Evolutionary conservation across 2,888 invertebrate species (phyloP), one percentile per base, ranked within the genome.

Genomic region (Hypena proboscidalis): DNA sequence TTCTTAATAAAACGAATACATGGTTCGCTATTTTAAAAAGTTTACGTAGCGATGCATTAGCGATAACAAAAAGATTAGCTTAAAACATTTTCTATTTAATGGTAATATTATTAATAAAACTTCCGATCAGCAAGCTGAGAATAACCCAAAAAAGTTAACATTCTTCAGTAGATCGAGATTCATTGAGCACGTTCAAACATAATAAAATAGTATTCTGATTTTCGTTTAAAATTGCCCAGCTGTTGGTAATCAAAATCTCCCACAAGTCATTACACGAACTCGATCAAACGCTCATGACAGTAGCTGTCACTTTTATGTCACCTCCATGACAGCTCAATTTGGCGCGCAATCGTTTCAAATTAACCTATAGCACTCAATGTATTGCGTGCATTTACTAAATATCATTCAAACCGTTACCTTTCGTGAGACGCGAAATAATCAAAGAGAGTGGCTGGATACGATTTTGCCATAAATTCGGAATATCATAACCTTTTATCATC

Each of bases 331-430:
- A 58, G 25, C 41, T 48, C 43, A 41, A 50, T 41, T 44, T 46
- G 32, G 33, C 29, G 34, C 13, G 31, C 32, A 21, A 45, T 41
- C 23, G 31, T 50, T 47, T 39, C 7, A 27, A 50, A 60, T 61
- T 48, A 48, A 51, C 51, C 48, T 42, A 9, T 44, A 54, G 32
- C 47, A 46, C 15, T 42, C 36, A 43, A 48, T 38, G 32, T 54
- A 41, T 44, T 45, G 36, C 44, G 25, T 42, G 47, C 14, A 34
- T 36, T 30, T 41, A 32, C 43, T 33, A 41, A 50, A 47, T 50
- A 40, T 6, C 25, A 34, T 29, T 38, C 42, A 38, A 51, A 25
- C 25, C 20, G 23, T 50, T n/a, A n/a, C n/a, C n/a, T n/a, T 40
- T 26, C 27, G 31, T 41, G 38, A 33, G 43, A 27, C 21, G 13